Evolutionary conservation across 2,113 vertebrate genomes (phyloP).

Genomic region (Lucifuga dentata): DNA sequence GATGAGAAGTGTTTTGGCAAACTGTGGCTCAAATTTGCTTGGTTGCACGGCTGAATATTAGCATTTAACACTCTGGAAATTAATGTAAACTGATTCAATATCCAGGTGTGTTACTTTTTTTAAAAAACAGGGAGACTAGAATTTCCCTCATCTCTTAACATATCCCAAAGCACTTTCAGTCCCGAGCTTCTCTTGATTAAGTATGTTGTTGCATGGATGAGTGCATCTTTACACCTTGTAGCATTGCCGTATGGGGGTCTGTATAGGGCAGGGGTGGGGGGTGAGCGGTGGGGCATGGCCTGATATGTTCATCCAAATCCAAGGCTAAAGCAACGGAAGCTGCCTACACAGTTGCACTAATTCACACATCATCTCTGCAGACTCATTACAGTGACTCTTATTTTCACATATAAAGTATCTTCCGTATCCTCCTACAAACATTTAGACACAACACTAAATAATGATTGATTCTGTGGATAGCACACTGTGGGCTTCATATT

Average conservation of each 20-base stretch:
- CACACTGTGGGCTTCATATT: no score
- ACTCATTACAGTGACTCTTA: no score
- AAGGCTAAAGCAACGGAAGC: not conserved
- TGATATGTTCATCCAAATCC: constrained; percentile 33
- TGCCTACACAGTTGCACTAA: not conserved
- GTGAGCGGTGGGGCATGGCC: no score
- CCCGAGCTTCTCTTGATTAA: constrained; percentile 10
- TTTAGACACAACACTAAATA: no score
- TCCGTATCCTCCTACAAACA: no score
- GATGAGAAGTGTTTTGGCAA: constrained; percentile 44
- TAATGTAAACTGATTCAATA: constrained; percentile 54
- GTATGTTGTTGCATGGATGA: constrained; percentile 10
- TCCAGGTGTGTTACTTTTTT: constrained; percentile 14
- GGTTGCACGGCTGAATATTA: constrained; percentile 64
- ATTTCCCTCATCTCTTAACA: not conserved
- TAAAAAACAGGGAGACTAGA: not conserved
- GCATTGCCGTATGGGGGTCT: not conserved
- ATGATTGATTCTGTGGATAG: no score
- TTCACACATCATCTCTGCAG: constrained; percentile 26
- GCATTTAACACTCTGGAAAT: constrained; percentile 51
- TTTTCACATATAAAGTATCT: no score
- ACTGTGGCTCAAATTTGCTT: constrained; percentile 49
- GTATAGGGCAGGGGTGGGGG: not conserved
- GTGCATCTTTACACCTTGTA: constrained; percentile 2
- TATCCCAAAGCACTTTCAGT: constrained; percentile 12